These are phyloP conservation scores for Gallinago paraguaiae DNA, from an alignment of 2,113 vertebrate genomes.

Conservation along the genomic window DNA sequence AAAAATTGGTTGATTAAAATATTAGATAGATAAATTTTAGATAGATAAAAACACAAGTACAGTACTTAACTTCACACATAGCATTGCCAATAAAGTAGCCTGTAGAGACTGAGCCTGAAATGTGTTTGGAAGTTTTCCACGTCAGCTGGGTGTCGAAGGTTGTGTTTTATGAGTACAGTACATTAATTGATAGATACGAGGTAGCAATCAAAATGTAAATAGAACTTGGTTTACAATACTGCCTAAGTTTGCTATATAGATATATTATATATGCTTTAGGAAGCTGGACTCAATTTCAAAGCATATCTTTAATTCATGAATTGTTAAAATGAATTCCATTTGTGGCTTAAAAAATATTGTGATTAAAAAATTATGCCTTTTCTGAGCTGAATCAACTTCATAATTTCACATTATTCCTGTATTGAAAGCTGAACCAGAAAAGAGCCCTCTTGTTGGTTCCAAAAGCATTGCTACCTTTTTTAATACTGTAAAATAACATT, in stretches of 20 bases:
- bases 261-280: conserved; percentile 34
- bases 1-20: not conserved
- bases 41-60: conserved; percentile 10
- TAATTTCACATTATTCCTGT: not conserved
- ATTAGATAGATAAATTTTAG: not conserved
- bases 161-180: conserved; percentile 56
- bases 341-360: conserved; percentile 41
- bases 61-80: not conserved
- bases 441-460: not conserved
- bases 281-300: conserved; percentile 51
- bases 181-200: conserved; percentile 56
- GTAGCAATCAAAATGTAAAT: conserved; percentile 64
- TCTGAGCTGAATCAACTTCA: conserved; percentile 17
- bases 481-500: not conserved
- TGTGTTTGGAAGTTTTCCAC: not conserved
- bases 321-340: conserved; percentile 50
- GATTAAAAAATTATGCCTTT: conserved; percentile 47
- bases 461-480: not conserved
- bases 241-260: conserved; percentile 14
- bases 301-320: conserved; percentile 65
- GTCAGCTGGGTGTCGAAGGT: conserved; percentile 20
- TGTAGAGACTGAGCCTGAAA: not conserved
- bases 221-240: conserved; percentile 42
- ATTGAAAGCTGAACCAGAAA: not conserved
- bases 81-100: not conserved